phyloP scores from a whole-genome alignment of 2,888 invertebrate species.

The Atethmia centrago region DNA sequence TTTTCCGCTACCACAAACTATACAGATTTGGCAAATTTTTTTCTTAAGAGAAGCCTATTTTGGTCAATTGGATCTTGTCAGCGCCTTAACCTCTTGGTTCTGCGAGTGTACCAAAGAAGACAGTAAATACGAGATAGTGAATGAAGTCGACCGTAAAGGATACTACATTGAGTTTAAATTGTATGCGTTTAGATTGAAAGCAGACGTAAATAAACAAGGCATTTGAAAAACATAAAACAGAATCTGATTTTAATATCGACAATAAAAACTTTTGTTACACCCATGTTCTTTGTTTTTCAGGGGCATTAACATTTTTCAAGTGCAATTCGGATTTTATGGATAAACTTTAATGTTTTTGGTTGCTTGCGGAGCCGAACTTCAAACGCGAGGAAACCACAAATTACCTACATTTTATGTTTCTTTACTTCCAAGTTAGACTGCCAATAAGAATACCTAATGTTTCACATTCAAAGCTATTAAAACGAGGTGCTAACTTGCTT shows the following conservation, averaged over 20 bases:
- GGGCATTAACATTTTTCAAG: constrained; percentile 26
- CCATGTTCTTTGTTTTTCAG: constrained; percentile 24
- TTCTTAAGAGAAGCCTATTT: too few species aligned
- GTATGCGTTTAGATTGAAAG: constrained; percentile 8
- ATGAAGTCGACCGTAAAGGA: constrained; percentile 45
- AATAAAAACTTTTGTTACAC: not conserved
- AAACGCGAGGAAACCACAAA: constrained; percentile 34
- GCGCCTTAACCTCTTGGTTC: not conserved
- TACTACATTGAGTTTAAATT: constrained; percentile 22
- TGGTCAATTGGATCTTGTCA: too few species aligned
- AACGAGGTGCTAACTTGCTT: constrained; percentile 38
- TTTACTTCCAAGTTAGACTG: constrained; percentile 12
- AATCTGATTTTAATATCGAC: constrained; percentile 20
- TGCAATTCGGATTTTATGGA: constrained; percentile 17
- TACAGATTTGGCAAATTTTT: too few species aligned
- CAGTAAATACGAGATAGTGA: constrained; percentile 21
- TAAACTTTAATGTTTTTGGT: constrained; percentile 9
- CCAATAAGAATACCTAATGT: constrained; percentile 1
- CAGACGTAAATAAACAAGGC: constrained; percentile 35
- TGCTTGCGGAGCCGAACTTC: constrained; percentile 5
- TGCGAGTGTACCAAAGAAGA: not conserved
- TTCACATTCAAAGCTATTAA: constrained; percentile 35
- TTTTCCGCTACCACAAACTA: too few species aligned
- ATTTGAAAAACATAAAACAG: constrained; percentile 32
- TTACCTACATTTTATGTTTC: constrained; percentile 20